phyloP scores from a whole-genome alignment of 2,113 vertebrate species.

The Fregata magnificens region DNA sequence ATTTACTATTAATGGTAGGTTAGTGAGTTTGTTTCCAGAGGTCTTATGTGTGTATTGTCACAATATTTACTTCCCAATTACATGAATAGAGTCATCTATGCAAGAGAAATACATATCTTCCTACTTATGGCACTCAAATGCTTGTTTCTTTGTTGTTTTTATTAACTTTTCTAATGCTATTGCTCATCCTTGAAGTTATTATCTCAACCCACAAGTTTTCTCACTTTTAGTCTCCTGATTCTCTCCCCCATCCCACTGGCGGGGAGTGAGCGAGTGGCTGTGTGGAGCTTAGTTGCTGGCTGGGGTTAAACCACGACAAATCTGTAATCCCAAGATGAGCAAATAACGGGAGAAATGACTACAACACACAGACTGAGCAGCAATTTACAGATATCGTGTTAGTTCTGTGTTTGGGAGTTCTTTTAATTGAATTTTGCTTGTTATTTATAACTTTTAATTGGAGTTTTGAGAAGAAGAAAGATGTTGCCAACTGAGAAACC shows the following conservation, averaged over 20 bases:
- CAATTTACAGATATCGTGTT: not conserved
- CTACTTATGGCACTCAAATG: not conserved
- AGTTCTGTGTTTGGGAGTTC: not conserved
- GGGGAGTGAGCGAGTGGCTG: too few relatives aligned
- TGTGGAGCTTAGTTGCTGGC: too few relatives aligned
- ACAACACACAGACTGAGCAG: not conserved
- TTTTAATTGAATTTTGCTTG: not conserved
- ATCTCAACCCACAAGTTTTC: too few relatives aligned
- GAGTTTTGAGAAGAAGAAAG: not conserved
- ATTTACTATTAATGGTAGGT: not conserved
- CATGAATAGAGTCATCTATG: not conserved
- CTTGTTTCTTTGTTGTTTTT: not conserved
- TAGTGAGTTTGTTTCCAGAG: not conserved
- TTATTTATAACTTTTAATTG: not conserved
- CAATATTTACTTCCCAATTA: not conserved
- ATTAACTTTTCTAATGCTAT: not conserved
- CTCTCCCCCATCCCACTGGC: too few relatives aligned
- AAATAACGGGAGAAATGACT: not conserved
- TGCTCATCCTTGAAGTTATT: not conserved
- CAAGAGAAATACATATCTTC: not conserved
- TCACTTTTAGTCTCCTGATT: too few relatives aligned
- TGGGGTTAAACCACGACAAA: too few relatives aligned
- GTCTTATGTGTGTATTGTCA: not conserved
- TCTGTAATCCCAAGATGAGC: not conserved
- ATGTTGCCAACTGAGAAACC: not conserved